These are phyloP conservation scores for Dryoscopus gambensis DNA, from an alignment of 2,113 vertebrate species.

Conservation along the genomic window DNA sequence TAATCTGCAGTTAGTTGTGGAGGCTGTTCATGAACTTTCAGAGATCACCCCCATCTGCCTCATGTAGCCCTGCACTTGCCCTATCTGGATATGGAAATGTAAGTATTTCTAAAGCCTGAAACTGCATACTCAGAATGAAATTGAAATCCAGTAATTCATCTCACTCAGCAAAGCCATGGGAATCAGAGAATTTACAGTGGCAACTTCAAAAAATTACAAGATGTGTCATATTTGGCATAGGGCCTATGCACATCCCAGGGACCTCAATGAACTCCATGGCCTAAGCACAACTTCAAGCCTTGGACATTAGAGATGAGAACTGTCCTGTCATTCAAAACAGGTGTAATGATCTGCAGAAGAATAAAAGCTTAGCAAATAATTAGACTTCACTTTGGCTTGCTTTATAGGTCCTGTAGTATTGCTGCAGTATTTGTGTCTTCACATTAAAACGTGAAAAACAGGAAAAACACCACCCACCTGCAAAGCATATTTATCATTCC, in stretches of 20 bases:
- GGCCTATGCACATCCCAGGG: background rate
- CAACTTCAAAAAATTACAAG: background rate
- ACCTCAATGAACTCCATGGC: background rate
- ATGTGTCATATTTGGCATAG: fast-evolving
- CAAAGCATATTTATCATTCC: background rate
- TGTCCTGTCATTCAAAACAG: background rate
- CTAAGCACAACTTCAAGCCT: background rate
- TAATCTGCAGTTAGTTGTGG: background rate
- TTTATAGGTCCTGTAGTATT: background rate
- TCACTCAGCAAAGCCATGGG: background rate
- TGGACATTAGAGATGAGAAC: background rate
- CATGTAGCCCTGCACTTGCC: background rate
- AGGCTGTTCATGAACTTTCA: background rate
- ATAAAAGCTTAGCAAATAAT: background rate
- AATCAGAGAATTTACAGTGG: background rate
- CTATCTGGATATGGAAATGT: background rate
- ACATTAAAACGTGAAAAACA: background rate
- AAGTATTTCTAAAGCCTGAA: background rate
- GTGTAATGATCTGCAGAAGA: background rate
- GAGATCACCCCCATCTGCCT: background rate
- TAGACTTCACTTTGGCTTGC: background rate
- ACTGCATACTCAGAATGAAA: background rate
- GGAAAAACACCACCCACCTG: background rate
- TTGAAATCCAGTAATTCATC: background rate
- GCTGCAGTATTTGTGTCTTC: background rate